Evolutionary conservation across 37 sponge, comb jelly and placozoan species (phyloP), one percentile per base, ranked within the genome.

Genomic region (Beroe ovata): DNA sequence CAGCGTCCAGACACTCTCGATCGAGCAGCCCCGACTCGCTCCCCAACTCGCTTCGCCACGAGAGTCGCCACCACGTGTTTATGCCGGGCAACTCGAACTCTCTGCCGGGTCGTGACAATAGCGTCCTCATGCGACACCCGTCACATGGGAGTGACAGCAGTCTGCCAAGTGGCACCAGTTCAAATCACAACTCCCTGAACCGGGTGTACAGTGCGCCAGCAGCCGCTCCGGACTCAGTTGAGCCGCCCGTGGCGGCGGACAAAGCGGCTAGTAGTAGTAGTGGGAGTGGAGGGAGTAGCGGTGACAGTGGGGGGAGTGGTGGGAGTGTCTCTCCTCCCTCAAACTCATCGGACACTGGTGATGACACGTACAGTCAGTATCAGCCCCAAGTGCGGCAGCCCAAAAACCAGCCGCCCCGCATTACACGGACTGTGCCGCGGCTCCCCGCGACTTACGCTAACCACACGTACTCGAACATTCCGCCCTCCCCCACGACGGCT

Each of bases 401-500:
- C 32, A 34, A 37, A 14, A 66, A 66, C 69, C 25, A 66, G 8
- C 69, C 69, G 36, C 69, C 69, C 8, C 69, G 69, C 19, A 66
- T 66, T 11, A 66, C 54, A 6, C 84, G 84, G 1, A 35, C n/a
- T 36, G 84, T 77, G 26, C 84, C 84, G 8, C 84, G 84, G 23
- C 84, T 77, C 84, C 84, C 42, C 8, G 28, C 84, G 28, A 19
- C 84, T 26, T 77, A 77, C 84, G 26, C 84, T 20, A 42, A 30
- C 84, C 84, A 77, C 28, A 77, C 84, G 54, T 77, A 77, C 84
- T 25, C 84, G 28, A 77, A 77, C 47, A 77, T 77, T 35, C 84
- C 84, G 21, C 84, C 84, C 47, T 77, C 84, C 36, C 84, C 84
- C 84, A 77, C 84, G 23, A 42, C 54, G 84, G 69, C 69, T 1